phyloP scores from a whole-genome alignment of 2,888 invertebrate genomes.

The Brenthis hecate region DNA sequence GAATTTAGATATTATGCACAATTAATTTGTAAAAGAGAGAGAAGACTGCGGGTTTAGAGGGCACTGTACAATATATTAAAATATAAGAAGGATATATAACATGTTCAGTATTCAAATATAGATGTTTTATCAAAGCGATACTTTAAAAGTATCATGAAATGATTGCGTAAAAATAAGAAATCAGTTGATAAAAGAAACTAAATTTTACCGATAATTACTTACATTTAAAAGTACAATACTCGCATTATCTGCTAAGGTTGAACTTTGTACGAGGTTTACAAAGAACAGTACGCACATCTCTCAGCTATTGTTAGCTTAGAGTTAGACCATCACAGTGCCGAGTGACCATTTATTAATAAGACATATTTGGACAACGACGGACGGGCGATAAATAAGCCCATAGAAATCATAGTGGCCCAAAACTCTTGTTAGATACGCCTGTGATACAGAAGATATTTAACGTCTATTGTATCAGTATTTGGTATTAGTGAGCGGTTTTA shows the following conservation, averaged over 20 bases:
- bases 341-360: constrained; percentile 72
- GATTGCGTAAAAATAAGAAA: background rate
- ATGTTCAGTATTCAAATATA: no score
- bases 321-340: constrained; percentile 44
- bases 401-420: constrained; percentile 46
- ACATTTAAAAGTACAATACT: constrained; percentile 18
- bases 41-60: no score
- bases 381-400: constrained; percentile 66
- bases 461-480: constrained; percentile 40
- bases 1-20: no score
- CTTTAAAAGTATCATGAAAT: no score
- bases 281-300: constrained; percentile 60
- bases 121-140: no score
- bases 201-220: constrained; percentile 11
- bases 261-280: constrained; percentile 35
- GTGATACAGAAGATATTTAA: constrained; percentile 40
- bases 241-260: constrained; percentile 20
- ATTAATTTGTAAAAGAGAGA: no score
- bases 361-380: constrained; percentile 73
- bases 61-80: no score
- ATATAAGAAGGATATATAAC: no score
- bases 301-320: constrained; percentile 56
- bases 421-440: constrained; percentile 42
- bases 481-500: constrained; percentile 17
- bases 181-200: constrained; percentile 1